phyloP scores from a whole-genome alignment of 1,140 invertebrate species.

The Berghia stephanieae region DNA sequence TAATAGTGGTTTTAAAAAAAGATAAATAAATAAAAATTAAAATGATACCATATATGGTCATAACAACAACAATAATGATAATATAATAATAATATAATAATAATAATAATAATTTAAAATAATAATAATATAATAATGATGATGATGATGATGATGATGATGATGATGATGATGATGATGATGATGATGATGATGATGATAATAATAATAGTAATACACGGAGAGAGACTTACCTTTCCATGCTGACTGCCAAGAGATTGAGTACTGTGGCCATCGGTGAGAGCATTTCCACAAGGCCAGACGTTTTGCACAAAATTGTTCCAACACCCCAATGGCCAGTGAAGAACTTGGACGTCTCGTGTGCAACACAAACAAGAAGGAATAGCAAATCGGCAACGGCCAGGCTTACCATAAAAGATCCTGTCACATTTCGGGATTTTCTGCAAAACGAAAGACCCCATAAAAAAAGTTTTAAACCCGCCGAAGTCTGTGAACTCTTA shows the following conservation, averaged over 20 bases:
- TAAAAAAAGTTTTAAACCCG: no score
- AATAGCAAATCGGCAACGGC: conserved; percentile 91
- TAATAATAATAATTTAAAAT: background rate
- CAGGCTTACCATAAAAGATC: conserved; percentile 91
- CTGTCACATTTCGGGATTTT: conserved; percentile 87
- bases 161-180: conserved; percentile 3
- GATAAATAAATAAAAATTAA: no score
- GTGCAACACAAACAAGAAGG: conserved; percentile 85
- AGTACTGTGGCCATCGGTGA: conserved; percentile 57
- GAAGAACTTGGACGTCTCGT: conserved; percentile 89
- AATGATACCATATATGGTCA: no score
- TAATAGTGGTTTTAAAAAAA: no score
- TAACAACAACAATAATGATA: no score
- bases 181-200: conserved; percentile 1
- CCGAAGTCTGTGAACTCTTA: no score
- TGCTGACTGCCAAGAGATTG: conserved; percentile 61
- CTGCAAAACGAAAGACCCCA: conserved; percentile 90
- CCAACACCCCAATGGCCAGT: conserved; percentile 81
- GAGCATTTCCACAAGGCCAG: conserved; percentile 53
- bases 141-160: conserved; percentile 8
- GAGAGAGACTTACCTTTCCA: conserved; percentile 56
- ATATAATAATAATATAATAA: background rate
- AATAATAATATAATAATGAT: background rate
- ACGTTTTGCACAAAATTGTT: conserved; percentile 69
- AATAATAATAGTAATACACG: background rate